Evolutionary conservation across 37 sponge, comb jelly and placozoan species (phyloP).

Genomic region (Beroe forskalii): DNA sequence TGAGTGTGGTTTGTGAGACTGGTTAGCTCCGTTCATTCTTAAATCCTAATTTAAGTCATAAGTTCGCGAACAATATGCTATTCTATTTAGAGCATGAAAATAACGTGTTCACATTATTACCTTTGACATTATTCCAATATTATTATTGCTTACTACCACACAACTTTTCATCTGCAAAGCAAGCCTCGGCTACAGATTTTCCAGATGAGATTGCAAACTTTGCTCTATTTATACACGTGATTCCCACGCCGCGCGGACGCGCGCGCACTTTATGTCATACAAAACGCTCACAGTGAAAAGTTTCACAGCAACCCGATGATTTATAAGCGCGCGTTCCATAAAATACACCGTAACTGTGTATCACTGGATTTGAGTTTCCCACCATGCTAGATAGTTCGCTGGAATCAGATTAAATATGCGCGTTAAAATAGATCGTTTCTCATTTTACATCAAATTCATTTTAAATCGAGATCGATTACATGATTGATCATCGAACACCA

Average conservation of each 20-base stretch:
- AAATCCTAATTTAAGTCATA: too few species aligned
- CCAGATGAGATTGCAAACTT: too few species aligned
- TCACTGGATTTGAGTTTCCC: not conserved
- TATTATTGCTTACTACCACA: not conserved
- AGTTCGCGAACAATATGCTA: too few species aligned
- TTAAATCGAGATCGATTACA: not conserved
- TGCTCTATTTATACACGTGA: constrained; percentile 6
- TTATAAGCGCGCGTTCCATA: not conserved
- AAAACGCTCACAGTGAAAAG: not conserved
- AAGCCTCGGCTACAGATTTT: too few species aligned
- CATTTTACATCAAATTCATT: not conserved
- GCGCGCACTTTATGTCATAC: constrained; percentile 7
- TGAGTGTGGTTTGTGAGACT: too few species aligned
- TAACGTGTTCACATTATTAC: not conserved
- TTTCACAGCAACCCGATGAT: not conserved
- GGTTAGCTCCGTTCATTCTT: too few species aligned
- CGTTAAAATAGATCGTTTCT: too few species aligned
- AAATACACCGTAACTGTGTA: not conserved
- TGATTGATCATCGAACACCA: too few species aligned
- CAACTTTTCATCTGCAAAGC: too few species aligned
- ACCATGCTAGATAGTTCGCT: not conserved
- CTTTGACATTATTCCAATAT: not conserved
- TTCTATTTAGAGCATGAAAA: too few species aligned
- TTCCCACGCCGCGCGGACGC: not conserved
- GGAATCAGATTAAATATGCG: not conserved